These are phyloP conservation scores for Cactoblastis cactorum DNA, from an alignment of 2,888 invertebrate species.

Conservation along the genomic window DNA sequence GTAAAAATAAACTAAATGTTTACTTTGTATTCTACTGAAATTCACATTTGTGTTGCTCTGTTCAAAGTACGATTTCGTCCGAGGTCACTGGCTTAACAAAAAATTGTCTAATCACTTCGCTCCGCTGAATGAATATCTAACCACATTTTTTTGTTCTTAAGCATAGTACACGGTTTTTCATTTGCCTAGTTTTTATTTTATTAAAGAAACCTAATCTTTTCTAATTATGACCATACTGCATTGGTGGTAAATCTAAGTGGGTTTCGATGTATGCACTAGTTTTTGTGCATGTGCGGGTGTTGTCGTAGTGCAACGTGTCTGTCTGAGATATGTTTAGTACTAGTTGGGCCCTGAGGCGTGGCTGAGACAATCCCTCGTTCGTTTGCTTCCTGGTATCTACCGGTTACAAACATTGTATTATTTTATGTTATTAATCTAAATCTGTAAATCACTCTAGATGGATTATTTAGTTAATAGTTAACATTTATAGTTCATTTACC, in stretches of 20 bases:
- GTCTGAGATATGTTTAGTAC: slow-evolving; percentile 47
- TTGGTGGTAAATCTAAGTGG: slow-evolving; percentile 18
- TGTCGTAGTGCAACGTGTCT: slow-evolving; percentile 49
- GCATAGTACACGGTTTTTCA: slow-evolving; percentile 22
- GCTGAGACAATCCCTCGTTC: slow-evolving; percentile 48
- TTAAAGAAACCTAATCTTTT: neutral
- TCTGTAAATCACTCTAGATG: too few relatives aligned
- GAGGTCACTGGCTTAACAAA: slow-evolving; percentile 65
- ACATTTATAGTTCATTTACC: slow-evolving; percentile 2
- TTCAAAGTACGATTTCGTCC: slow-evolving; percentile 61
- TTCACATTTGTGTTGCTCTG: slow-evolving; percentile 50
- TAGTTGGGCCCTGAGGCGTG: slow-evolving; percentile 52
- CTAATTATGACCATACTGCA: slow-evolving; percentile 34
- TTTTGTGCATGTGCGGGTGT: slow-evolving; percentile 40
- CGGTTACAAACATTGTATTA: slow-evolving; percentile 7
- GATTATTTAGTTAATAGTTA: neutral
- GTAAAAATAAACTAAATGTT: neutral
- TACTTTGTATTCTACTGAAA: slow-evolving; percentile 19
- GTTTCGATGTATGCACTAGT: slow-evolving; percentile 33
- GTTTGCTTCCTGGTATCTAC: slow-evolving; percentile 50
- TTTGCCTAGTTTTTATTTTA: neutral
- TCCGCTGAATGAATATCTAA: slow-evolving; percentile 44
- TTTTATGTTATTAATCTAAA: neutral
- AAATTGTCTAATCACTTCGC: slow-evolving; percentile 61
- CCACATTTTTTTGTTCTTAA: slow-evolving; percentile 24